phyloP scores from a whole-genome alignment of 2,888 invertebrate genomes.

The Pristionchus exspectatus region DNA sequence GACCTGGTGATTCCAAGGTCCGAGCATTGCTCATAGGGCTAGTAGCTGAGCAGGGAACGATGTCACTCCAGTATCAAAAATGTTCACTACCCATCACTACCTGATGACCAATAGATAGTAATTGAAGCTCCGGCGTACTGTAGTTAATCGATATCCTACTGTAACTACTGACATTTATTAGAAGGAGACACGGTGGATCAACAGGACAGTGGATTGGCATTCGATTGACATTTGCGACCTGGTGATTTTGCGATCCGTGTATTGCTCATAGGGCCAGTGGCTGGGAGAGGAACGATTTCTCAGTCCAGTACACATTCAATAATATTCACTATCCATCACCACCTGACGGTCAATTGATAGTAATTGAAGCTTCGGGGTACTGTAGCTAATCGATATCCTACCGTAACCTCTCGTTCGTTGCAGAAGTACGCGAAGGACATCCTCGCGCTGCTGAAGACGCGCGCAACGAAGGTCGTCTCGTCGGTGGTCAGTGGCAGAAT shows the following conservation, averaged over 20 bases:
- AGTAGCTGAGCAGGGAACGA: too few relatives aligned
- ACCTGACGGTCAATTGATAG: not conserved
- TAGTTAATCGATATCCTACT: not conserved
- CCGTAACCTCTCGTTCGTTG: not conserved
- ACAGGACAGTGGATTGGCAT: too few relatives aligned
- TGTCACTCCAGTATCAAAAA: too few relatives aligned
- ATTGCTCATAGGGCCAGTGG: not conserved
- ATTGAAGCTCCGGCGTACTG: not conserved
- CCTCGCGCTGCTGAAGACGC: conserved; percentile 23
- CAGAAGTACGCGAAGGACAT: conserved; percentile 54
- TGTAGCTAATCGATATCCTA: not conserved
- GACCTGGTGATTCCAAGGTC: not conserved
- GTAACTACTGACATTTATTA: not conserved
- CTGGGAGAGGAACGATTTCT: too few relatives aligned
- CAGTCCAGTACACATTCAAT: too few relatives aligned
- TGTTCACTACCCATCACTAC: too few relatives aligned
- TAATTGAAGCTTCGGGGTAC: not conserved
- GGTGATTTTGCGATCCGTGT: not conserved
- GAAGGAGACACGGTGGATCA: not conserved
- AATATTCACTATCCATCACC: not conserved
- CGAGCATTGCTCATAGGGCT: not conserved
- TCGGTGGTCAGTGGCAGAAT: not conserved
- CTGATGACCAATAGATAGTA: not conserved
- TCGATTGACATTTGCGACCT: not conserved
- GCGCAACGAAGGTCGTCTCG: conserved; percentile 36